Percentiles rank a stretch among this genome's conserved stretches.
Conservation (phyloP, 2,797 vertebrate genomes). For the Eulemur albifrons region DNA sequence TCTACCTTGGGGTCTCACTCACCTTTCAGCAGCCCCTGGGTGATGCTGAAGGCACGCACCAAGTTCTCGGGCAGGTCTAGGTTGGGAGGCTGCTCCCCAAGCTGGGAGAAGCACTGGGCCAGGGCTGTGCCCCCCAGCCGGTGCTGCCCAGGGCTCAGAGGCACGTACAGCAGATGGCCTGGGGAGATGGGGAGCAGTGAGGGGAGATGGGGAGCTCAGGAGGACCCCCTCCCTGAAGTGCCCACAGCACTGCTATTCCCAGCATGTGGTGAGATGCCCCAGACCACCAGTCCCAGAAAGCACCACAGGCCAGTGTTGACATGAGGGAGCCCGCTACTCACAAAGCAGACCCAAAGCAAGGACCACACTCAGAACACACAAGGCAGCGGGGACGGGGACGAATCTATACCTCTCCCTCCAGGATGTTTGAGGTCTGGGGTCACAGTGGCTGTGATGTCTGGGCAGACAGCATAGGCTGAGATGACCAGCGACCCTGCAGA, state of each 20-base stretch:
- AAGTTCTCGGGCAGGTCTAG: constrained; percentile 88
- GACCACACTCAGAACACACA: background rate
- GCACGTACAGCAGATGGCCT: constrained; percentile 92
- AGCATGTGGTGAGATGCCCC: background rate
- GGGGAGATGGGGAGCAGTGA: background rate
- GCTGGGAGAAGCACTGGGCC: constrained; percentile 93
- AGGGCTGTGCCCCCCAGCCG: constrained; percentile 93
- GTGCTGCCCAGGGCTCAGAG: constrained; percentile 87
- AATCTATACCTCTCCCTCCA: constrained; percentile 86
- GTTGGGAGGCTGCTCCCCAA: constrained; percentile 91
- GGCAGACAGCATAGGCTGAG: constrained; percentile 93
- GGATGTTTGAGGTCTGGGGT: constrained; percentile 94
- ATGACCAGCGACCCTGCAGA: constrained; percentile 92
- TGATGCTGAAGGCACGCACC: constrained; percentile 88
- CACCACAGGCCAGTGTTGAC: background rate
- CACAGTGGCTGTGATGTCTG: constrained; percentile 93
- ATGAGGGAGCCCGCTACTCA: background rate
- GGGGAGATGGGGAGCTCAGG: background rate
- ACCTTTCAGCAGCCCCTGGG: constrained; percentile 91
- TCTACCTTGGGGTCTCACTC: background rate
- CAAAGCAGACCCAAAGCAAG: background rate
- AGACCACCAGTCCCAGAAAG: background rate
- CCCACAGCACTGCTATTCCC: background rate
- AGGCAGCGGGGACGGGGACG: fast-evolving
- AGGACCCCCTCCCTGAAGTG: background rate